Evolutionary conservation across 2,797 vertebrate species (phyloP).

Genomic region (Poeciliopsis infans): DNA sequence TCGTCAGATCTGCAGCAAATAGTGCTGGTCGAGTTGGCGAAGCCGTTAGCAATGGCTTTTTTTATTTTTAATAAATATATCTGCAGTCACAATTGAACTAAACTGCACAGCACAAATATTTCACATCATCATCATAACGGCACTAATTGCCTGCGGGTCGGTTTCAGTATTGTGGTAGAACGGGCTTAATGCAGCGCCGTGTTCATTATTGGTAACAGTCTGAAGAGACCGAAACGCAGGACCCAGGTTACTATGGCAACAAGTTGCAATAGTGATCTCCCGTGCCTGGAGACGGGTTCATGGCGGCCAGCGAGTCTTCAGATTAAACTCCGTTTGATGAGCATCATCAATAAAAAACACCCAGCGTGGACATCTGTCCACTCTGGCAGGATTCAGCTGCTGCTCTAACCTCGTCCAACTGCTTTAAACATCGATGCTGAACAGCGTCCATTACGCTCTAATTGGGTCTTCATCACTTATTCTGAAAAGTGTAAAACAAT

Average conservation of each 20-base stretch:
- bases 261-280: too few species aligned
- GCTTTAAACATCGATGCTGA: slow-evolving; percentile 30
- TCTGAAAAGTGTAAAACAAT: slow-evolving; percentile 11
- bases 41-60: not conserved
- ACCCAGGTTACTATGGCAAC: slow-evolving; percentile 75
- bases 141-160: not conserved
- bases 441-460: slow-evolving; percentile 6
- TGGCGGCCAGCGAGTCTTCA: slow-evolving; percentile 72
- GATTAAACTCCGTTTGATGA: slow-evolving; percentile 59
- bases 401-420: slow-evolving; percentile 1
- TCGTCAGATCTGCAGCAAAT: not conserved
- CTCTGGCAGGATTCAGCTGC: slow-evolving; percentile 40
- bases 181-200: not conserved
- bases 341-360: slow-evolving; percentile 70
- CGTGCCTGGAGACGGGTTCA: slow-evolving; percentile 71
- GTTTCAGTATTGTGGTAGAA: not conserved
- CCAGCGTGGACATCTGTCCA: slow-evolving; percentile 58
- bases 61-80: not conserved
- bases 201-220: slow-evolving; percentile 36
- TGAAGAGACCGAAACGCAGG: slow-evolving; percentile 44
- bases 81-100: not conserved
- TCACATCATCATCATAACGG: not conserved
- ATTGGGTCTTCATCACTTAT: slow-evolving; percentile 10
- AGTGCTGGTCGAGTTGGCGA: not conserved
- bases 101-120: not conserved